Percentiles rank a stretch among this genome's conserved stretches.
Conservation (phyloP, 2,888 invertebrate genomes). For the Stenolophus ochropezus region DNA sequence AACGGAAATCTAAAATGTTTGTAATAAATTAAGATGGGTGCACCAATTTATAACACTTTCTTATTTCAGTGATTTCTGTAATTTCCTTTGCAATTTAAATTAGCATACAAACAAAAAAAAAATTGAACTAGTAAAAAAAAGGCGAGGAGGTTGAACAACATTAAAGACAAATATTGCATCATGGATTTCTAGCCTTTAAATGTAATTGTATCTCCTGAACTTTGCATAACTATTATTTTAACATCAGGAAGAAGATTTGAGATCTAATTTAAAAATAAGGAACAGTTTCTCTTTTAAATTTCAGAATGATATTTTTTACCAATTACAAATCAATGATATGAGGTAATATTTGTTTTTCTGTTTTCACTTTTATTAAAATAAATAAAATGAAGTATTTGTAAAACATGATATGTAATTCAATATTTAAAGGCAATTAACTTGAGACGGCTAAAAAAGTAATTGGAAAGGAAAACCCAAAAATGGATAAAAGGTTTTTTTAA, state of each 20-base stretch:
- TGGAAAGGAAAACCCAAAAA: too few species aligned
- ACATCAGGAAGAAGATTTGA: not conserved
- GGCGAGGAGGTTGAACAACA: not conserved
- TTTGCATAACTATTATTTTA: not conserved
- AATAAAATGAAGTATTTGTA: too few species aligned
- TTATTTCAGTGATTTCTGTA: constrained; percentile 10
- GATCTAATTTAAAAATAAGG: not conserved
- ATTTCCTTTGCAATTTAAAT: constrained; percentile 6
- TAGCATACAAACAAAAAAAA: too few species aligned
- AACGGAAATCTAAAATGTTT: constrained; percentile 11
- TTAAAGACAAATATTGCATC: constrained; percentile 8
- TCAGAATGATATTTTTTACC: too few species aligned
- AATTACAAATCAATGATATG: too few species aligned
- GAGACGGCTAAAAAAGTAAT: too few species aligned
- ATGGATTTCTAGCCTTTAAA: constrained; percentile 6
- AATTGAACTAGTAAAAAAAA: too few species aligned
- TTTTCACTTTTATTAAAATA: constrained; percentile 3
- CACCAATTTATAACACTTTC: constrained; percentile 2
- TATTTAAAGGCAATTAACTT: too few species aligned
- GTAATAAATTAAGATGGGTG: constrained; percentile 3
- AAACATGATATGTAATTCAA: too few species aligned
- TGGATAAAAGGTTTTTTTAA: too few species aligned
- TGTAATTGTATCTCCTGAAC: constrained; percentile 6
- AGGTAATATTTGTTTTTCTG: not conserved
- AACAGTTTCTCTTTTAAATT: not conserved